Percentiles rank a stretch among this genome's conserved stretches.
Evolutionary conservation across 2,888 invertebrate genomes (phyloP).

Genomic region (Polyploca ridens): DNA sequence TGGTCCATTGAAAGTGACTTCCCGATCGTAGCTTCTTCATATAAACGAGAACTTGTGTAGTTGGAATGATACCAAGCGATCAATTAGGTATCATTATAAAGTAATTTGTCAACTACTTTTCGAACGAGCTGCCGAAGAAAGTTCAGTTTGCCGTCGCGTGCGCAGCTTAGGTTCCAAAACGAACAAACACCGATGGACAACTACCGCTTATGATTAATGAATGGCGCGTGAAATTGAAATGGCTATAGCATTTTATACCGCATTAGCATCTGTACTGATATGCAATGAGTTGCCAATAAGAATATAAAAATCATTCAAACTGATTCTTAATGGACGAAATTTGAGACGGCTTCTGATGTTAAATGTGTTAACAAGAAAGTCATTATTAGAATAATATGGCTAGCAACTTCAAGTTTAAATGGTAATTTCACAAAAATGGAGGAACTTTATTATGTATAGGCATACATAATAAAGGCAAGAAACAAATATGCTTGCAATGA

Average conservation of each 20-base stretch:
- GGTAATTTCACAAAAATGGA: too few relatives aligned
- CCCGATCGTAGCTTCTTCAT: conserved; percentile 19
- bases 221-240: conserved; percentile 65
- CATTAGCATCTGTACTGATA: conserved; percentile 30
- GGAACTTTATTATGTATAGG: too few relatives aligned
- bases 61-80: conserved; percentile 46
- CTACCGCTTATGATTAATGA: conserved; percentile 60
- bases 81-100: conserved; percentile 71
- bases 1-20: conserved; percentile 15
- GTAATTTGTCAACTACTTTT: conserved; percentile 64
- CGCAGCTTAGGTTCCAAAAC: conserved; percentile 45
- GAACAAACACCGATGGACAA: conserved; percentile 42
- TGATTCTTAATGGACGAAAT: background rate
- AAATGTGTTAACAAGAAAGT: too few relatives aligned
- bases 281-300: conserved; percentile 31
- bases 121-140: conserved; percentile 51
- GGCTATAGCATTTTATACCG: conserved; percentile 37
- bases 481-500: too few relatives aligned
- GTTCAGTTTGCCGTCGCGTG: conserved; percentile 55
- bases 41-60: conserved; percentile 39
- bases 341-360: background rate
- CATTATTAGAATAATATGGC: too few relatives aligned
- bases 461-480: too few relatives aligned
- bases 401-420: too few relatives aligned
- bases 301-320: conserved; percentile 25